Conservation (phyloP, 2,113 vertebrate genomes). For the Hylia prasina region DNA sequence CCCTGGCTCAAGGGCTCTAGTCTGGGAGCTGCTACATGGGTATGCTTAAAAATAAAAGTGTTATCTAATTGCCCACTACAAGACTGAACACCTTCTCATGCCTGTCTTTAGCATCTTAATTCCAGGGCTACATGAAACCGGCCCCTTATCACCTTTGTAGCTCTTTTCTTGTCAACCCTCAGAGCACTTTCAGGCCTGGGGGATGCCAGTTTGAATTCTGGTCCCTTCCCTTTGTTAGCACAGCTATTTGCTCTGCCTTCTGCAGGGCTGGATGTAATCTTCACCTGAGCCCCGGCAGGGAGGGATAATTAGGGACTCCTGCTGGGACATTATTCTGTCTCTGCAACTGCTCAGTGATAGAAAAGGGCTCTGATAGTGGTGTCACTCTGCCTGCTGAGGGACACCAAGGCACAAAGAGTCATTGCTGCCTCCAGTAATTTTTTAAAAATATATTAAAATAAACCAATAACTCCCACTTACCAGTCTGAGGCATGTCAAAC, state of each 20-base stretch:
- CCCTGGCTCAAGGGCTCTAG: slow-evolving; percentile 7
- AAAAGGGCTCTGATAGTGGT: neutral
- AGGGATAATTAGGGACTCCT: neutral
- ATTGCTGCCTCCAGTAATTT: neutral
- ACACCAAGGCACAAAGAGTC: neutral
- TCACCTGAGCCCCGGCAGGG: neutral
- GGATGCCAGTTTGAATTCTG: neutral
- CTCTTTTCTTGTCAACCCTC: neutral
- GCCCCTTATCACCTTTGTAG: neutral
- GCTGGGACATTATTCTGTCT: neutral
- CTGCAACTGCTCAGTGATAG: neutral
- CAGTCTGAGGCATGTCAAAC: neutral
- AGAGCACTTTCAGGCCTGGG: neutral
- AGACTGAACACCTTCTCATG: slow-evolving; percentile 1
- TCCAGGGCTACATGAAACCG: slow-evolving; percentile 10
- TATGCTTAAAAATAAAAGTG: slow-evolving; percentile 40
- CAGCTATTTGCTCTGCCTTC: neutral
- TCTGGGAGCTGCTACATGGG: slow-evolving; percentile 7
- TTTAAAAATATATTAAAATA: neutral
- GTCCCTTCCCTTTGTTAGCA: neutral
- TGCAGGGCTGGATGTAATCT: neutral
- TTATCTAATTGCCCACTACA: slow-evolving; percentile 2
- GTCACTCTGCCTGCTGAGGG: neutral
- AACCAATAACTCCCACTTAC: neutral
- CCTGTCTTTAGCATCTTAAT: neutral